These are phyloP conservation scores for Condylura cristata DNA, from an alignment of 2,113 vertebrate species.

Conservation along the genomic window DNA sequence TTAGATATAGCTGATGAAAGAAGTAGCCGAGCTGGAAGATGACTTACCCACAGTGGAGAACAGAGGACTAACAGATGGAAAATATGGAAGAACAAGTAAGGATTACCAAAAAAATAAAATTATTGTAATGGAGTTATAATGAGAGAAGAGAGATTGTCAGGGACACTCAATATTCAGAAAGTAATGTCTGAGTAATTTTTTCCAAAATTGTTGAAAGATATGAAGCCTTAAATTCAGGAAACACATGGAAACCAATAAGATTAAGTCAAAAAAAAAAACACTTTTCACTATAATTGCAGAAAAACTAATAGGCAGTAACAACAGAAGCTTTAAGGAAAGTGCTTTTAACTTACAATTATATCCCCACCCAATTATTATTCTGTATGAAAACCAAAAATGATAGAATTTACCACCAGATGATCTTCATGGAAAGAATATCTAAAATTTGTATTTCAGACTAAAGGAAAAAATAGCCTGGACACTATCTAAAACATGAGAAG, in stretches of 20 bases:
- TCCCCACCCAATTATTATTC: not conserved
- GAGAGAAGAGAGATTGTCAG: not conserved
- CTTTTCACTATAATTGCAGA: not conserved
- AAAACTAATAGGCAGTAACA: not conserved
- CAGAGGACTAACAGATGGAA: not conserved
- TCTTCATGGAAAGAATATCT: not conserved
- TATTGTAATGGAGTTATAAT: not conserved
- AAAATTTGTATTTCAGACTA: slow-evolving; percentile 14
- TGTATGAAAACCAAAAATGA: slow-evolving; percentile 15
- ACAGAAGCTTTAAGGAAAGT: not conserved
- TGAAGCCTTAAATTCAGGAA: slow-evolving; percentile 32
- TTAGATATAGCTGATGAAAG: not conserved
- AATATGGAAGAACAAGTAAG: not conserved
- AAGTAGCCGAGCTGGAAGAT: not conserved
- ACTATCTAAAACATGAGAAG: not conserved
- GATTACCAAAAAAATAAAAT: not conserved
- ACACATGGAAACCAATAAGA: not conserved
- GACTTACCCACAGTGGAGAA: not conserved
- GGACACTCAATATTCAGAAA: not conserved
- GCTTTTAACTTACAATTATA: not conserved
- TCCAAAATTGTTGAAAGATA: not conserved
- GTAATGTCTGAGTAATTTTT: not conserved
- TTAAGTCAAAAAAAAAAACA: slow-evolving; percentile 37
- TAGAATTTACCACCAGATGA: not conserved
- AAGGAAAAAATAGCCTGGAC: not conserved